Evolutionary conservation across 2,797 vertebrate species (phyloP).

Genomic region (Fistularia commersonii): DNA sequence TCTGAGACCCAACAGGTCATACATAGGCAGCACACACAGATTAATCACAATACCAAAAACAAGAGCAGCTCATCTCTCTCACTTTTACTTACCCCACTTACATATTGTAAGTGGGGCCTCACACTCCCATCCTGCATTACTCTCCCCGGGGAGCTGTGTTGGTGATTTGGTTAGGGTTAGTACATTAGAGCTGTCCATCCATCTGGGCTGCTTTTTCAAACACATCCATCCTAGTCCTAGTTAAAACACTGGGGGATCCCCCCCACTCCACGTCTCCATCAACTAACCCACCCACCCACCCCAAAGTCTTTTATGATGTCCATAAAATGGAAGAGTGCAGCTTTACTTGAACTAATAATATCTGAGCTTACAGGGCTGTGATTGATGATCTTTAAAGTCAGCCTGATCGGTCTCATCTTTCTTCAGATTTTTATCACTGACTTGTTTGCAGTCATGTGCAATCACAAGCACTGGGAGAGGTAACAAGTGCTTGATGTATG

Average conservation of each 20-base stretch:
- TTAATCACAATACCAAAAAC: constrained; percentile 3
- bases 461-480: constrained; percentile 86
- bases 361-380: constrained; percentile 80
- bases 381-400: constrained; percentile 93
- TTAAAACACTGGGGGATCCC: constrained; percentile 73
- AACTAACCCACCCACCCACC: constrained; percentile 35
- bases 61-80: constrained; percentile 5
- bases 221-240: constrained; percentile 69
- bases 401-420: constrained; percentile 92
- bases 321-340: constrained; percentile 90
- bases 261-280: constrained; percentile 33
- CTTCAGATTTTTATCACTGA: constrained; percentile 94
- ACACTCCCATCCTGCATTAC: constrained; percentile 40
- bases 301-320: constrained; percentile 83
- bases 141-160: constrained; percentile 44
- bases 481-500: constrained; percentile 96
- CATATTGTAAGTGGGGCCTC: constrained; percentile 42
- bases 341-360: constrained; percentile 93
- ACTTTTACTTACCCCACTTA: constrained; percentile 36
- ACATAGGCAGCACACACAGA: constrained; percentile 3
- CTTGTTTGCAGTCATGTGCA: constrained; percentile 93
- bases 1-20: constrained; percentile 5
- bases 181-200: constrained; percentile 70
- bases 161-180: constrained; percentile 68
- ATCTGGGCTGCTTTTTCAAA: constrained; percentile 68